Evolutionary conservation across 2,797 vertebrate species (phyloP), one percentile per base, ranked within the genome.

Genomic region (Chelon labrosus): DNA sequence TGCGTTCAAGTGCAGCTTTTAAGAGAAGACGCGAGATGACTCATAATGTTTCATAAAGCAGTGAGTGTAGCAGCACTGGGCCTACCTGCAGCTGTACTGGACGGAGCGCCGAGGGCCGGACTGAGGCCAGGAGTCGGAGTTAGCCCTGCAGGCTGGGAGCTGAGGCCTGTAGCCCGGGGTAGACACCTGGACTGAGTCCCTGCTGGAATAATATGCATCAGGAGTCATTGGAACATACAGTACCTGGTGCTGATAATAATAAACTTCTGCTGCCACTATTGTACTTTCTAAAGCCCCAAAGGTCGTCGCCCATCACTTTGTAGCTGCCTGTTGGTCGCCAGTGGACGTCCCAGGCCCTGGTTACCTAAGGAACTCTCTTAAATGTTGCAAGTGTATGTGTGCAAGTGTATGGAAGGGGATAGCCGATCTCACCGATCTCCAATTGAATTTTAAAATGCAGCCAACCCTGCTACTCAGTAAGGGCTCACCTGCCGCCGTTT

Each of bases 81-180:
- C 73, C 14, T 84, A 91, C 89, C 89, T 86, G 86, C 20, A 27
- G 78, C 41, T 0, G 37, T 61, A 27, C 59, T 83, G 49, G 77
- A 22, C 31, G 80, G 13, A 52, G 27, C 37, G 2, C 59, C 56
- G 70, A 88, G 59, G n/a, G 49, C 51, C 25, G 79, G 67, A 54
- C 59, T 47, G 65, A 68, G 71, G 49, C 82, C 74, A 25, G 74
- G 64, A 27, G 75, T 64, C 0, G 47, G 65, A 78, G 60, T 78
- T 41, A 84, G 79, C 72, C 83, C 79, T 64, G 68, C 55, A 61
- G 82, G 27, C 67, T 82, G 83, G 39, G 77, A 82, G 27, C 19
- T 72, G 63, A 86, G 74, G 7, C 77, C 70, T 56, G 83, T 70
- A 53, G 55, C 31, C 46, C 41, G 86, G 31, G 70, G 44, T 35